phyloP scores from a whole-genome alignment of 2,113 vertebrate species.

The Pogonocichla stellata region DNA sequence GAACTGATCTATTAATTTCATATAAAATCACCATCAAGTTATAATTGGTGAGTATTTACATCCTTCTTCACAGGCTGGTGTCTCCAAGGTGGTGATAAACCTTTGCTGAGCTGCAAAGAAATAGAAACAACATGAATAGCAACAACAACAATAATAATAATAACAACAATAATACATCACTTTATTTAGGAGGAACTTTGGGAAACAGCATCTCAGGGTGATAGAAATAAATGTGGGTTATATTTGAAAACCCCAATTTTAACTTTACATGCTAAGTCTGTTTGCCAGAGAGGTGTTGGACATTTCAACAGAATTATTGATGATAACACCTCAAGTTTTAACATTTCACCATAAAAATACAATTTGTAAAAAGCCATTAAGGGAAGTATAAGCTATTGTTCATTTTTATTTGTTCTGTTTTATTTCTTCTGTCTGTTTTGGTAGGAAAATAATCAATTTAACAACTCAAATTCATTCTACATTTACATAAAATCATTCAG shows the following conservation, averaged over 20 bases:
- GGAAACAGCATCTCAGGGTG: not conserved
- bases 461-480: constrained; percentile 33
- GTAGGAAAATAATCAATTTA: constrained; percentile 16
- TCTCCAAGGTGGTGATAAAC: not conserved
- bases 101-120: not conserved
- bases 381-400: constrained; percentile 24
- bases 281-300: not conserved
- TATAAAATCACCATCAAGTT: not conserved
- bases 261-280: not conserved
- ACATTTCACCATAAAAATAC: not conserved
- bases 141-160: accelerated
- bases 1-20: not conserved
- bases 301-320: not conserved
- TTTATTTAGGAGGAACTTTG: not conserved
- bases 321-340: not conserved
- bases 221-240: not conserved
- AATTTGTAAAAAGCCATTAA: constrained; percentile 24
- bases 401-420: constrained; percentile 29
- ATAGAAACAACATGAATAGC: not conserved
- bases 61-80: not conserved
- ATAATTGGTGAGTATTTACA: not conserved
- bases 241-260: not conserved
- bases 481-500: constrained; percentile 46
- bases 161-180: not conserved
- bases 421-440: constrained; percentile 40